A percentile compares a stretch with the other conserved stretches of the same genome.
phyloP scores from a whole-genome alignment of 2,797 vertebrate genomes.

The Crossoptilon crossoptilon region DNA sequence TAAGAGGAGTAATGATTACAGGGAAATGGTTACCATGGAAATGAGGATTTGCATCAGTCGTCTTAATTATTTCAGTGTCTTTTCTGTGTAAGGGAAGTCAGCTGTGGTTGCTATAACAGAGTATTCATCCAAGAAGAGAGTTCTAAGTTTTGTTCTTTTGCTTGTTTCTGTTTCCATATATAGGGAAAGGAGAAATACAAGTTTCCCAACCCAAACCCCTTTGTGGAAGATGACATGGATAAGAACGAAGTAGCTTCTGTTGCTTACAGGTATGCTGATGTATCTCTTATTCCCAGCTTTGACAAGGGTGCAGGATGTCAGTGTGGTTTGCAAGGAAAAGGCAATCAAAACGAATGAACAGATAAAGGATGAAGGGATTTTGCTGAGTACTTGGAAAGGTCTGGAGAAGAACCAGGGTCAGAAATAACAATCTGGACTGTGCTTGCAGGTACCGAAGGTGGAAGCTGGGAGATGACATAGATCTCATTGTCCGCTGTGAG shows the following conservation, averaged over 20 bases:
- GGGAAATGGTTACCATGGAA: not conserved
- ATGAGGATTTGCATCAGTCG: constrained; percentile 3
- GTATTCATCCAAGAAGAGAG: not conserved
- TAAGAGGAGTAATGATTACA: not conserved
- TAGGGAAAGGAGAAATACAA: constrained; percentile 94
- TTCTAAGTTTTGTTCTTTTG: not conserved
- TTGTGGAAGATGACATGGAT: constrained; percentile 97
- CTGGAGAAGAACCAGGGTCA: not conserved
- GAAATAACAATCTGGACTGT: not conserved
- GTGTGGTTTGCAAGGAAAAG: fast-evolving
- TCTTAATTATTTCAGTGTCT: not conserved
- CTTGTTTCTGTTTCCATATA: not conserved
- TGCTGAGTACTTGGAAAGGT: not conserved
- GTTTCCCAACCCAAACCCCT: constrained; percentile 94
- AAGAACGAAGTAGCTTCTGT: constrained; percentile 98
- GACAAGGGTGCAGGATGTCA: not conserved
- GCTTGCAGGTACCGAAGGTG: constrained; percentile 92
- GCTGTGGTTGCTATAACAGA: not conserved
- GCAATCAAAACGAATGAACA: not conserved
- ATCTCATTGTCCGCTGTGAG: constrained; percentile 96
- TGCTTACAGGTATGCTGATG: constrained; percentile 88
- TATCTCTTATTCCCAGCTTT: not conserved
- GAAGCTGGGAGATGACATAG: constrained; percentile 98
- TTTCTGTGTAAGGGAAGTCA: not conserved
- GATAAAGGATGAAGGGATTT: not conserved